Conservation (phyloP, 2,888 invertebrate genomes). For the Sarcophaga rosellei region DNA sequence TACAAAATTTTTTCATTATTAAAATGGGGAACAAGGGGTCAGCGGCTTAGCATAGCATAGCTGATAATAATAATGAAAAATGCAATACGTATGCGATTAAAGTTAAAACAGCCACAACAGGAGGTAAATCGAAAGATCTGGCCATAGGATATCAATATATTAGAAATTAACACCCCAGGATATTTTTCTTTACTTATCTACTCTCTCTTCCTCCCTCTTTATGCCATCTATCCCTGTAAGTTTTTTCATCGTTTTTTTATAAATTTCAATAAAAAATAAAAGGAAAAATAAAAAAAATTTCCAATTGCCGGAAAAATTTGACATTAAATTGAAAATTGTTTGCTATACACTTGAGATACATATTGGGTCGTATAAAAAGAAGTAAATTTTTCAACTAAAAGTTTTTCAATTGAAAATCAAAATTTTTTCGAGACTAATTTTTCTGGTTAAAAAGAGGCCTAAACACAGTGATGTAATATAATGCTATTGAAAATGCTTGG, state of each 20-base stretch:
- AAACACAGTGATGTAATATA: too few relatives aligned
- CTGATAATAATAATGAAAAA: conserved; percentile 27
- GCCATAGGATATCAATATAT: conserved; percentile 58
- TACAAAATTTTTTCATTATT: neutral
- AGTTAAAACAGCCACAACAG: conserved; percentile 47
- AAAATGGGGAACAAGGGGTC: conserved; percentile 7
- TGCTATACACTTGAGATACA: too few relatives aligned
- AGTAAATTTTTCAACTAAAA: too few relatives aligned
- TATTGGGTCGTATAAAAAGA: too few relatives aligned
- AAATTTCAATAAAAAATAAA: neutral
- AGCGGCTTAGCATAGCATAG: neutral
- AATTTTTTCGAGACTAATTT: too few relatives aligned
- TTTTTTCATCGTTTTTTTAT: neutral
- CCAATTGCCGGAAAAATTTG: too few relatives aligned
- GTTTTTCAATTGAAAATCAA: too few relatives aligned
- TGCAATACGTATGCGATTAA: conserved; percentile 22
- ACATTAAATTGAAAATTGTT: too few relatives aligned
- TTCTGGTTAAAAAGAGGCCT: too few relatives aligned
- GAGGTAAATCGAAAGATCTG: conserved; percentile 39
- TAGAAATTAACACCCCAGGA: conserved; percentile 54
- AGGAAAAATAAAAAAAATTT: too few relatives aligned
- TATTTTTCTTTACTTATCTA: conserved; percentile 13
- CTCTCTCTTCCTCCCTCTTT: neutral
- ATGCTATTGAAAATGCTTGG: too few relatives aligned
- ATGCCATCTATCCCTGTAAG: neutral